Base-by-base conservation (phyloP, 2,797 vertebrate species). In the Sebastes minor region DNA sequence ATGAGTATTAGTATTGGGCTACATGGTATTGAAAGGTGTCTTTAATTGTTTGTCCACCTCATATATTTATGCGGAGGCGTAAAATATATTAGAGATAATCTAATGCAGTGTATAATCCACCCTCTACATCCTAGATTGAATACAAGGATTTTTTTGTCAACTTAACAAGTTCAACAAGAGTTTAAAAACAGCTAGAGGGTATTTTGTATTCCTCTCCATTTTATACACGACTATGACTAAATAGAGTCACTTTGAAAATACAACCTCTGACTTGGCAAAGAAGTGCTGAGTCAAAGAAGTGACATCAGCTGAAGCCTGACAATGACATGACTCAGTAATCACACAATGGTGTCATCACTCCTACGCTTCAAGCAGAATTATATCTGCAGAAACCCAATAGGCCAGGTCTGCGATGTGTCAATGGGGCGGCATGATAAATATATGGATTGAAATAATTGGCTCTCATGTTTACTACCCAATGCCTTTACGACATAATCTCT, bases 401-500 rank as follows among this genome's bases (percentile, higher is more conserved):
- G 46, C 27, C 69, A 33, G 30, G 74, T 66, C n/a, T 82, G 22
- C 53, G 49, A 84, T 73, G 23, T 53, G 71, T 84, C 81, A 88
- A 84, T 72, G 70, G 82, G 63, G 33, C 2, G 1, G n/a, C 35
- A 77, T 68, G 61, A 82, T 65, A 57, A 86, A 83, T 82, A 61
- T 83, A 86, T 84, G 69, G 80, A 83, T 77, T 84, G 78, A 82
- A 90, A 91, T 88, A 87, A 81, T 86, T 83, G 60, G 49, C 76
- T 78, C 57, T 71, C 64, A 23, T 76, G 81, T 91, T 83, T 83
- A 74, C 81, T 57, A 63, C 75, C 55, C 56, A 59, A 55, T 55
- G 77, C 49, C 57, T 91, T 90, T 85, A 90, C 59, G 71, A 86
- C 86, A 91, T 92, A 87, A 92, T 93, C 88, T 89, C 76, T 62